Evolutionary conservation across 2,888 invertebrate species (phyloP).

Genomic region (Sialis fuliginosa): DNA sequence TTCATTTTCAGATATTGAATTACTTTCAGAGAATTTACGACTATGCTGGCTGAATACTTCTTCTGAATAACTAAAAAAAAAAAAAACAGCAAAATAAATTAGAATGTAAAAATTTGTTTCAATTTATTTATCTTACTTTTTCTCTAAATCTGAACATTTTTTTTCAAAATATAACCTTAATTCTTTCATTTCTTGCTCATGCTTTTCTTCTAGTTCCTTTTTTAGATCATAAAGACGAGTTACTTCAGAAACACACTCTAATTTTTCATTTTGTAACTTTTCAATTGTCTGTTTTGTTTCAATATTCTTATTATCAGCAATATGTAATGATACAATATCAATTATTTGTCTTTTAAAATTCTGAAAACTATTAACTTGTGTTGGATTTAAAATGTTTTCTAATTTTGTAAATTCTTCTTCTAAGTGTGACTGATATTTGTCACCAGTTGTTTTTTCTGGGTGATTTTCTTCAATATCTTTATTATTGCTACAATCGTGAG

Average conservation of each 20-base stretch:
- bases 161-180: conserved; percentile 62
- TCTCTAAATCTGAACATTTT: conserved; percentile 63
- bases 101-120: not conserved
- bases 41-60: conserved; percentile 50
- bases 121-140: conserved; percentile 35
- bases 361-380: too few relatives aligned
- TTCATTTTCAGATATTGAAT: conserved; percentile 24
- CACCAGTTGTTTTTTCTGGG: conserved; percentile 7
- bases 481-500: conserved; percentile 13
- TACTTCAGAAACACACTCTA: conserved; percentile 33
- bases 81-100: conserved; percentile 12
- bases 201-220: conserved; percentile 42
- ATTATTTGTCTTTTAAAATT: too few relatives aligned
- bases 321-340: not conserved
- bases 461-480: not conserved
- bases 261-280: conserved; percentile 37
- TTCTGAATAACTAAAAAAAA: conserved; percentile 36
- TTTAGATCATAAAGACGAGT: conserved; percentile 33
- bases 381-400: conserved; percentile 11
- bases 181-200: conserved; percentile 62
- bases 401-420: conserved; percentile 12
- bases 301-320: not conserved
- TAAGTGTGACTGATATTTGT: too few relatives aligned
- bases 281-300: conserved; percentile 24
- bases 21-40: conserved; percentile 32